A percentile compares a stretch with the other conserved stretches of the same genome.
Evolutionary conservation across 2,888 invertebrate genomes (phyloP).

Genomic region (Ectemnius lituratus): DNA sequence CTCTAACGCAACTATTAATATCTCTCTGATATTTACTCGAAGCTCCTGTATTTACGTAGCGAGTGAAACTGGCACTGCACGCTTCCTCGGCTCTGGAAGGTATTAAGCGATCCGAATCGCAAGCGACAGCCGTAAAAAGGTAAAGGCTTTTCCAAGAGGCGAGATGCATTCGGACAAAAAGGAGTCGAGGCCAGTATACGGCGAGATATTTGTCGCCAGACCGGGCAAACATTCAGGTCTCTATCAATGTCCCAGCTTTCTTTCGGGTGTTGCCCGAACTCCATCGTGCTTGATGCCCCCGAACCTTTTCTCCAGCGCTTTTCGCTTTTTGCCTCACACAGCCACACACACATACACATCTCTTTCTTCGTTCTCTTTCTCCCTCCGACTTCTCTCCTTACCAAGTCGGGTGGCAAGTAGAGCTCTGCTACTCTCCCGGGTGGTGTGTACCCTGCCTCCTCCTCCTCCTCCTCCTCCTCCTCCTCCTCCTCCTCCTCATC

Average conservation of each 20-base stretch:
- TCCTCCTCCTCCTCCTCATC: slow-evolving; percentile 44
- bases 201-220: slow-evolving; percentile 69
- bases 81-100: background rate
- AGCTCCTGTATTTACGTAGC: too few relatives aligned
- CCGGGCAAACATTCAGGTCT: slow-evolving; percentile 67
- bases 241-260: slow-evolving; percentile 75
- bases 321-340: slow-evolving; percentile 68
- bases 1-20: too few relatives aligned
- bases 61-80: too few relatives aligned
- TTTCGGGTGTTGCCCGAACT: slow-evolving; percentile 64
- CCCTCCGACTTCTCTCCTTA: slow-evolving; percentile 27
- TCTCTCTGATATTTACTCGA: too few relatives aligned
- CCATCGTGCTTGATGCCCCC: slow-evolving; percentile 51
- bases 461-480: slow-evolving; percentile 38
- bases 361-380: background rate
- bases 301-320: slow-evolving; percentile 68
- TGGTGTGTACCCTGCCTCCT: slow-evolving; percentile 18
- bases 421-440: background rate
- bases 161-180: slow-evolving; percentile 28
- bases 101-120: background rate
- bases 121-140: slow-evolving; percentile 31
- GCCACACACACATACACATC: too few relatives aligned
- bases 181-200: slow-evolving; percentile 54
- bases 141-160: slow-evolving; percentile 24
- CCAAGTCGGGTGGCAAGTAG: slow-evolving; percentile 28